Conservation (phyloP, 2,113 vertebrate species). For the Smithornis capensis region DNA sequence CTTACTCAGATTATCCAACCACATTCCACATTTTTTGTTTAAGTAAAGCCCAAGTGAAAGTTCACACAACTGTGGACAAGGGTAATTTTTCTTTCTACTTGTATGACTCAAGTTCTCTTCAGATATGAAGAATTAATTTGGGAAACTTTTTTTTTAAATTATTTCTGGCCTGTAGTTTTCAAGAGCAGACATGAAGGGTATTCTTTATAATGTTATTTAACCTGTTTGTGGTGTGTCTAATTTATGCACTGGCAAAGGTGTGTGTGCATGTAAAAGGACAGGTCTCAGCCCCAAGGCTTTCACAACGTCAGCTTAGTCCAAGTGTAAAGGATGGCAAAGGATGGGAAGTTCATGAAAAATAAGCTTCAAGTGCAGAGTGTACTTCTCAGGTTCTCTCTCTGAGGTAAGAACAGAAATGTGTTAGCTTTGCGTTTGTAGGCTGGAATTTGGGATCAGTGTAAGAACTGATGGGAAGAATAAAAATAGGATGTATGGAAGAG, state of each 20-base stretch:
- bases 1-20: not conserved
- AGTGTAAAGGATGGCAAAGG: not conserved
- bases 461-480: not conserved
- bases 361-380: not conserved
- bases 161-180: not conserved
- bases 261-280: not conserved
- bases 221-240: not conserved
- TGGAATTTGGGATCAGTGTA: not conserved
- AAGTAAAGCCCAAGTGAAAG: not conserved
- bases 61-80: not conserved
- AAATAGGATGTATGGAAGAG: not conserved
- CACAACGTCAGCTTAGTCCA: not conserved
- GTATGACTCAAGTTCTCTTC: not conserved
- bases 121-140: not conserved
- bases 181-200: not conserved
- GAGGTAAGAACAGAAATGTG: not conserved
- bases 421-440: not conserved
- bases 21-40: not conserved
- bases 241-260: not conserved
- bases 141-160: not conserved
- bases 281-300: not conserved
- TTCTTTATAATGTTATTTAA: not conserved
- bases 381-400: not conserved
- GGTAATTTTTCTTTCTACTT: not conserved
- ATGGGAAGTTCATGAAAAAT: not conserved